A percentile compares a stretch with the other conserved stretches of the same genome.
phyloP scores from a whole-genome alignment of 2,888 invertebrate genomes.

The Hecatera dysodea region DNA sequence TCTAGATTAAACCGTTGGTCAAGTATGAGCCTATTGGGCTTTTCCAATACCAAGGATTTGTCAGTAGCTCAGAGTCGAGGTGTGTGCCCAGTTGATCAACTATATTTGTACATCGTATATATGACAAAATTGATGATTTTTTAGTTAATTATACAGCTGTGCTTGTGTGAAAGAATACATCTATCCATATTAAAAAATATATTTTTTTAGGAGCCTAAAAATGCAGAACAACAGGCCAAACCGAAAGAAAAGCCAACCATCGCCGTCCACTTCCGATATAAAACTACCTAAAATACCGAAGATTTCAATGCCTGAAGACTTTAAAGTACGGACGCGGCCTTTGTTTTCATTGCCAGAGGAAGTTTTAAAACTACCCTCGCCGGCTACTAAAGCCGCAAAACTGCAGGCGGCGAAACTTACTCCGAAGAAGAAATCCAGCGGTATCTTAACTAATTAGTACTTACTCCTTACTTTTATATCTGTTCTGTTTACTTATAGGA shows the following conservation, averaged over 20 bases:
- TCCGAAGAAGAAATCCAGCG: constrained; percentile 77
- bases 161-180: too few species aligned
- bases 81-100: too few species aligned
- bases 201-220: constrained; percentile 46
- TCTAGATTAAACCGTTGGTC: too few species aligned
- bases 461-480: constrained; percentile 3
- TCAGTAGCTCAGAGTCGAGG: too few species aligned
- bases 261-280: constrained; percentile 85
- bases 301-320: constrained; percentile 90
- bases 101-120: too few species aligned
- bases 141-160: too few species aligned
- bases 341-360: constrained; percentile 92
- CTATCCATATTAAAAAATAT: background rate
- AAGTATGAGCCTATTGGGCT: too few species aligned
- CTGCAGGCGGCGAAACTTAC: constrained; percentile 47
- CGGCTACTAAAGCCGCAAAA: constrained; percentile 78
- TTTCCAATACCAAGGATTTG: too few species aligned
- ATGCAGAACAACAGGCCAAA: constrained; percentile 78
- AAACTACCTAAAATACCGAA: constrained; percentile 90
- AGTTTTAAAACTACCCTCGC: constrained; percentile 88
- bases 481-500: constrained; percentile 9
- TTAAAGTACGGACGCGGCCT: constrained; percentile 90
- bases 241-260: constrained; percentile 84
- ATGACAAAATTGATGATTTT: too few species aligned
- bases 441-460: constrained; percentile 77